Conservation (phyloP, 2,888 invertebrate species). For the Orchesellides sinensis region DNA sequence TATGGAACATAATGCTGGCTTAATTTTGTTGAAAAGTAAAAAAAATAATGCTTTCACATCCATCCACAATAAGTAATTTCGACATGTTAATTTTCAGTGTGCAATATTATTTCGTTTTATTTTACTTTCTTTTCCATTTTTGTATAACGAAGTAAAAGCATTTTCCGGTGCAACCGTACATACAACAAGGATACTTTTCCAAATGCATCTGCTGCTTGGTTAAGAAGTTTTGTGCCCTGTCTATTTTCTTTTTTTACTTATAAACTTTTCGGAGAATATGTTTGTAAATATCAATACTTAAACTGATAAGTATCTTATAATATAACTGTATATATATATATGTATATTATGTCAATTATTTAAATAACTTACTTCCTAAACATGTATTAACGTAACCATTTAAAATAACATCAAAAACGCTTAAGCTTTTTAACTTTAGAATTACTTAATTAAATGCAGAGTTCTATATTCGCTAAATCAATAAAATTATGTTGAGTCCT, state of each 20-base stretch:
- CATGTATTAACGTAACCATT: constrained; percentile 13
- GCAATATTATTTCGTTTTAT: not conserved
- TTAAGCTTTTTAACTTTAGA: constrained; percentile 18
- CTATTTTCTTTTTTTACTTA: constrained; percentile 42
- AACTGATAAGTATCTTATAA: constrained; percentile 29
- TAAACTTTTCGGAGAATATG: no score
- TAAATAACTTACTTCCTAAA: constrained; percentile 39
- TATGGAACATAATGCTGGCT: no score
- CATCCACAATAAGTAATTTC: no score
- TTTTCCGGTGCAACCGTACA: constrained; percentile 52
- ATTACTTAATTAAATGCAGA: not conserved
- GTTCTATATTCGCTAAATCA: not conserved
- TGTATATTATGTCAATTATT: constrained; percentile 34
- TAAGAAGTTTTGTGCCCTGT: constrained; percentile 61
- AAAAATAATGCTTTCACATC: no score
- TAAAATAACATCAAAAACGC: constrained; percentile 51
- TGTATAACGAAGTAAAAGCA: constrained; percentile 43
- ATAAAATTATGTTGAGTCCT: not conserved
- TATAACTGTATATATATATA: constrained; percentile 9
- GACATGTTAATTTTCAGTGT: no score
- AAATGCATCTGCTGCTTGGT: no score
- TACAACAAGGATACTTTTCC: no score
- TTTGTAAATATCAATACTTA: constrained; percentile 29
- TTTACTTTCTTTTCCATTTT: not conserved
- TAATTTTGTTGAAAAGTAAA: no score